Conservation (phyloP, 2,113 vertebrate genomes). For the Tachysurus fulvidraco region DNA sequence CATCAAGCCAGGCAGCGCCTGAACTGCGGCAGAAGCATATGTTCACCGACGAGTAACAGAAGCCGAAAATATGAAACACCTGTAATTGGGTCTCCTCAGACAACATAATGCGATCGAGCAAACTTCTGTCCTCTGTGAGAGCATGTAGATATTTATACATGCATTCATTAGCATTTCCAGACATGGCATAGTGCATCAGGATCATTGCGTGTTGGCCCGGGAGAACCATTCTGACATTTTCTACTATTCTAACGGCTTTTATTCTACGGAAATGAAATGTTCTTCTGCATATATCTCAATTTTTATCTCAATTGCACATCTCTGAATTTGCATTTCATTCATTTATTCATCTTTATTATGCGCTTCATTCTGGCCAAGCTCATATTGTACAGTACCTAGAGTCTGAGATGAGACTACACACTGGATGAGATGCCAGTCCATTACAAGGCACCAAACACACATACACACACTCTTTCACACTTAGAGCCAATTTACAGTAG, state of each 20-base stretch:
- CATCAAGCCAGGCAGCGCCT: constrained; percentile 48
- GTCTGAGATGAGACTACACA: not conserved
- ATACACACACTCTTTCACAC: not conserved
- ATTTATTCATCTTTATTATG: not conserved
- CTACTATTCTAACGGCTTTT: not conserved
- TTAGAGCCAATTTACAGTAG: not conserved
- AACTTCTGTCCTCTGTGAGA: constrained; percentile 44
- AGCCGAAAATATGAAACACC: constrained; percentile 52
- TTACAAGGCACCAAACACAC: not conserved
- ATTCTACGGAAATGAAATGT: not conserved
- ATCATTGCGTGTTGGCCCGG: not conserved
- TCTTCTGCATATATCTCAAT: not conserved
- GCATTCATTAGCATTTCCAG: constrained; percentile 11
- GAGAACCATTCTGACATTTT: not conserved
- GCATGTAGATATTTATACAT: constrained; percentile 33
- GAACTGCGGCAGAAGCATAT: constrained; percentile 35
- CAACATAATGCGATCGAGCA: constrained; percentile 43
- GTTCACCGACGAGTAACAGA: constrained; percentile 29
- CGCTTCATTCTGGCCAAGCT: not conserved
- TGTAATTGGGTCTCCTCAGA: constrained; percentile 63
- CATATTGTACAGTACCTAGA: not conserved
- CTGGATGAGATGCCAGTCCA: not conserved
- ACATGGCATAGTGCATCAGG: not conserved
- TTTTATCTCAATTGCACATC: not conserved
- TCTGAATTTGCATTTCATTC: not conserved